These are phyloP conservation scores for Ceryle rudis DNA, from an alignment of 2,797 vertebrate genomes.

Conservation along the genomic window DNA sequence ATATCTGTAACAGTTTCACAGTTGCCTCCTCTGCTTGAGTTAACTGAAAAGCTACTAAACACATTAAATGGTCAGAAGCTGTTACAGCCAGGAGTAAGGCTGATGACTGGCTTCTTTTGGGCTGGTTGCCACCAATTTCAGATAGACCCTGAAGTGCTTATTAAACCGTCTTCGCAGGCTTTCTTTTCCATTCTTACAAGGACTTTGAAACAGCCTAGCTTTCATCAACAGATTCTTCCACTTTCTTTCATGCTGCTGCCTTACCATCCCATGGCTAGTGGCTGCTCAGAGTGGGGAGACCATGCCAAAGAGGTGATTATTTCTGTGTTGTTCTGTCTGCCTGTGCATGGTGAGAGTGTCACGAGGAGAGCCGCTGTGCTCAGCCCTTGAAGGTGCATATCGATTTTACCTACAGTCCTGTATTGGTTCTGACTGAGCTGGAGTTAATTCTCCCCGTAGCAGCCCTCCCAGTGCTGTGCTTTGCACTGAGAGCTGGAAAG, in stretches of 20 bases:
- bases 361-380: rapidly evolving
- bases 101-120: not conserved
- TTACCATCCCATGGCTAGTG: not conserved
- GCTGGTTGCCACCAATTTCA: not conserved
- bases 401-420: not conserved
- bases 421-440: no score
- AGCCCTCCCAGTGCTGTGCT: no score
- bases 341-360: rapidly evolving
- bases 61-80: not conserved
- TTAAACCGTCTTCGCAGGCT: not conserved
- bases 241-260: not conserved
- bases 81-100: not conserved
- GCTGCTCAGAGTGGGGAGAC: not conserved
- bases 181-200: not conserved
- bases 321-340: not conserved
- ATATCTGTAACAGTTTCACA: not conserved
- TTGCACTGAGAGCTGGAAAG: no score
- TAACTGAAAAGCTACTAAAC: not conserved
- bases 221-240: not conserved
- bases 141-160: not conserved
- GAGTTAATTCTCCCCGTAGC: no score
- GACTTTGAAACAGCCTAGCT: not conserved
- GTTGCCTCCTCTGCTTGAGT: not conserved
- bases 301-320: not conserved
- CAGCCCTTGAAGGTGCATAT: not conserved